Evolutionary conservation across 2,888 invertebrate genomes (phyloP).

Genomic region (Herminia tarsipennalis): DNA sequence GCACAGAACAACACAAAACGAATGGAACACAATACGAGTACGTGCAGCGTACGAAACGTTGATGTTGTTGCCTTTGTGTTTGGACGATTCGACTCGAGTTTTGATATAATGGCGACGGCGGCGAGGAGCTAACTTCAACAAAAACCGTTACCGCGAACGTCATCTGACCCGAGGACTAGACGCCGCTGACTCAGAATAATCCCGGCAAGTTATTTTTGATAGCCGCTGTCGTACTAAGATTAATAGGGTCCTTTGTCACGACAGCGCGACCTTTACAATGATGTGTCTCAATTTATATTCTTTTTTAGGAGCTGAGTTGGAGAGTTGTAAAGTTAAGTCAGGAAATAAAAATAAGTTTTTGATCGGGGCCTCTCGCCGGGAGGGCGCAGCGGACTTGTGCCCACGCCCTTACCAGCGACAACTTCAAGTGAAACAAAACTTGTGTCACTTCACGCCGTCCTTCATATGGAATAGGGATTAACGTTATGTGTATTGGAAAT

Average conservation of each 20-base stretch:
- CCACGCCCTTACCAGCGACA: conserved; percentile 8
- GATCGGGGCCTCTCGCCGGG: conserved; percentile 9
- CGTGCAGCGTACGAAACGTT: background rate
- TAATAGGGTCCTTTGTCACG: conserved; percentile 43
- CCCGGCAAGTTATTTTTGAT: conserved; percentile 40
- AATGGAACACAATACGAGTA: conserved; percentile 12
- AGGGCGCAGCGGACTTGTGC: background rate
- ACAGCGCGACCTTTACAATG: conserved; percentile 35
- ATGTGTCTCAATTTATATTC: conserved; percentile 52
- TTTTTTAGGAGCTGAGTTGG: conserved; percentile 53
- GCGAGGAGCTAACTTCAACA: background rate
- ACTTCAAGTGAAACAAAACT: conserved; percentile 16
- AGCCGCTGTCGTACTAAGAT: conserved; percentile 38
- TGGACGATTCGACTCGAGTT: background rate
- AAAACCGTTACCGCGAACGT: conserved; percentile 7
- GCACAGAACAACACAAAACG: conserved; percentile 6
- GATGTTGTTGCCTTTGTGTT: background rate
- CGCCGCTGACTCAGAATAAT: conserved; percentile 22
- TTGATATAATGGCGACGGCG: conserved; percentile 10
- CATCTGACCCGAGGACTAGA: conserved; percentile 2
- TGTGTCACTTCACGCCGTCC: conserved; percentile 8
- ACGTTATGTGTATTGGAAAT: background rate
- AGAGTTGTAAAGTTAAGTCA: conserved; percentile 49
- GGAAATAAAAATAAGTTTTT: conserved; percentile 44
- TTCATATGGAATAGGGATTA: conserved; percentile 21